These are phyloP conservation scores for Vespertilio murinus DNA, from an alignment of 2,797 vertebrate species.

Conservation along the genomic window DNA sequence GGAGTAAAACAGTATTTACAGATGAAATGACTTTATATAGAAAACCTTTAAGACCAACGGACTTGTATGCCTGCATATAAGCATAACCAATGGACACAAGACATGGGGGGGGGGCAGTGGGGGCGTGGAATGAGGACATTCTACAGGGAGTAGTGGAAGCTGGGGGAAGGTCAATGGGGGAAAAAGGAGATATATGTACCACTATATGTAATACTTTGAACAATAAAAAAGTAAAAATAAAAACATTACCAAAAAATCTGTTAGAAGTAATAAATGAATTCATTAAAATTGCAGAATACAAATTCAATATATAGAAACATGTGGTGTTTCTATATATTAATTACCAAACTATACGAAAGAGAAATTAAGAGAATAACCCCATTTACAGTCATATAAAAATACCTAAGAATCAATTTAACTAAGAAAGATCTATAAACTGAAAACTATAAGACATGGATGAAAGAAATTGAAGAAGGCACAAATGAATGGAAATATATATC, in stretches of 20 bases:
- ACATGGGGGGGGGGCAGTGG: no score
- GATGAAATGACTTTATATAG: not conserved
- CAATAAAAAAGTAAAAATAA: no score
- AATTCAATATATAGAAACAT: not conserved
- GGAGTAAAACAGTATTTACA: not conserved
- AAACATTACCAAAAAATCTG: not conserved
- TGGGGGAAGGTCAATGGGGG: no score
- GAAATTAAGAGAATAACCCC: not conserved
- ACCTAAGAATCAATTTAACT: not conserved
- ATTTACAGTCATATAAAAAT: not conserved
- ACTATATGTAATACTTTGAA: no score
- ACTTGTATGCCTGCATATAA: no score
- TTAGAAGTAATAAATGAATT: not conserved
- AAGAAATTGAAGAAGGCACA: not conserved
- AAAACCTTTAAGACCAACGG: not conserved
- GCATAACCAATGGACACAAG: no score
- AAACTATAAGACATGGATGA: not conserved
- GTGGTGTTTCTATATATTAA: not conserved
- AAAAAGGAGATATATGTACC: no score
- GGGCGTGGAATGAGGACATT: no score
- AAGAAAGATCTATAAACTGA: not conserved
- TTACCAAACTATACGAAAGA: not conserved
- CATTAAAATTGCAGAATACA: not conserved
- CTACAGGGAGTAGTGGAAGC: no score
- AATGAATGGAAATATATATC: not conserved